Percentiles rank a stretch among this genome's conserved stretches.
Evolutionary conservation across 2,888 invertebrate genomes (phyloP).

Genomic region (Sympetrum striolatum): DNA sequence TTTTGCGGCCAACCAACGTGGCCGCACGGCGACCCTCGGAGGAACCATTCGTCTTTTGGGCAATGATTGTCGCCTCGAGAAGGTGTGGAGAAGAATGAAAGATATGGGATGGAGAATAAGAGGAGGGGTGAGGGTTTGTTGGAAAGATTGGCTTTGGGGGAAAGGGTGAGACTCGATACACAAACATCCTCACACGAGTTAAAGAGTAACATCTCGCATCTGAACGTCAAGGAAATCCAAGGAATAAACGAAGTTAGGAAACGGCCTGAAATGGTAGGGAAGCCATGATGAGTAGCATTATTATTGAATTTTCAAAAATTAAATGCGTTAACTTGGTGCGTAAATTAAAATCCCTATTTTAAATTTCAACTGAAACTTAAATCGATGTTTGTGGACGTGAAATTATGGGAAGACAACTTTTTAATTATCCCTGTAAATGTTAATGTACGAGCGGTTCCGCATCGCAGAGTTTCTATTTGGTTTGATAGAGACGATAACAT

Average conservation of each 20-base stretch:
- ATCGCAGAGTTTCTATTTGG: no score
- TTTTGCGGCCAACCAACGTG: neutral
- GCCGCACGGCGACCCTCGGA: neutral
- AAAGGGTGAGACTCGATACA: neutral
- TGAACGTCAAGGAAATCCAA: neutral
- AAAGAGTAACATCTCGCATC: neutral
- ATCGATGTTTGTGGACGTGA: no score
- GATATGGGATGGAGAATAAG: neutral
- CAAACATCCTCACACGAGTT: no score
- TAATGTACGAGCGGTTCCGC: no score
- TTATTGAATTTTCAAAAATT: no score
- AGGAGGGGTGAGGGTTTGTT: neutral
- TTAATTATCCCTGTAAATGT: no score
- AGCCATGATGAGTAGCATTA: no score
- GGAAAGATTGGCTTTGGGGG: neutral
- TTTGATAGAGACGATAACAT: no score
- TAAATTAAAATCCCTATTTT: no score
- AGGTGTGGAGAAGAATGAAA: neutral
- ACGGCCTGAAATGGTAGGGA: neutral
- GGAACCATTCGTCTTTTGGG: constrained; percentile 4
- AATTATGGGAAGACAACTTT: no score
- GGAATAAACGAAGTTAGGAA: neutral
- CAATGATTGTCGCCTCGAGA: constrained; percentile 15
- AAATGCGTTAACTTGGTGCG: no score
- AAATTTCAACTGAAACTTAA: no score